A percentile compares a stretch with the other conserved stretches of the same genome.
Conservation (phyloP, 2,888 invertebrate genomes). For the Pachydiplax longipennis region DNA sequence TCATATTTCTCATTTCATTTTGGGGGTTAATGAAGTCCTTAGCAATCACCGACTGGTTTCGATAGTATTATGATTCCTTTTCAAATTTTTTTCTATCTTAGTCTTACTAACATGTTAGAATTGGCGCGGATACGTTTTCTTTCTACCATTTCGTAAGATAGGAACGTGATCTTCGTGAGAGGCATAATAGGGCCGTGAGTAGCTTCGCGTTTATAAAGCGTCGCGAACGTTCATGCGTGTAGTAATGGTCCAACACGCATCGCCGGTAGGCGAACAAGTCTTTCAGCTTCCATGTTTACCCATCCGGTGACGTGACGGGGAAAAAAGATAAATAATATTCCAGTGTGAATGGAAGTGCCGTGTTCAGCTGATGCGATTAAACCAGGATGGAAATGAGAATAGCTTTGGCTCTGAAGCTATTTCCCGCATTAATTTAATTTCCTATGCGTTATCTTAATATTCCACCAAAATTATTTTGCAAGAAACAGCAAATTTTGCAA, state of each 20-base stretch:
- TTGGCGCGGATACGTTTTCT: background rate
- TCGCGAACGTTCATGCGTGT: background rate
- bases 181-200: background rate
- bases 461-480: too few relatives aligned
- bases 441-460: too few relatives aligned
- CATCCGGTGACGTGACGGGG: background rate
- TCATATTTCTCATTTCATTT: too few relatives aligned
- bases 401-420: too few relatives aligned
- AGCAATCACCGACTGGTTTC: too few relatives aligned
- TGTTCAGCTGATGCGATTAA: background rate
- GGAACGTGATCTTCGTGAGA: background rate
- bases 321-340: background rate
- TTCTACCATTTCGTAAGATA: background rate
- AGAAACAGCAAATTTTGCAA: too few relatives aligned
- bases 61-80: too few relatives aligned
- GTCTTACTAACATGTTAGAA: background rate
- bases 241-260: background rate
- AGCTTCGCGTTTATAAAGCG: background rate
- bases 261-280: slow-evolving; percentile 14
- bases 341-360: background rate
- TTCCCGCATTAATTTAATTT: too few relatives aligned
- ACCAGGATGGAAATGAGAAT: too few relatives aligned
- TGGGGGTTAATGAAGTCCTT: too few relatives aligned
- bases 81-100: too few relatives aligned
- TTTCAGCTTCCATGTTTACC: background rate